Evolutionary conservation across 2,888 invertebrate species (phyloP).

Genomic region (Spilarctia lutea): DNA sequence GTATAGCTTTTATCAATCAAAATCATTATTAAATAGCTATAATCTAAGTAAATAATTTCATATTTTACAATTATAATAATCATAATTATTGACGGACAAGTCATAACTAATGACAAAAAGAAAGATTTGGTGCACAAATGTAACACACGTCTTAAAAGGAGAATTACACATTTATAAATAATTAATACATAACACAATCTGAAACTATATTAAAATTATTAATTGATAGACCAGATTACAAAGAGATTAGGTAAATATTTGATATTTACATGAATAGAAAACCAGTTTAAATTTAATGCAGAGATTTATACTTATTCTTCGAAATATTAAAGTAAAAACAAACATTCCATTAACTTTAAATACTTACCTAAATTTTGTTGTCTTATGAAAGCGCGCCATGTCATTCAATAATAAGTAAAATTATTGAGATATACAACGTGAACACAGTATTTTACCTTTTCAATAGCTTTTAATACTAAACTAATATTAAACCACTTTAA

Average conservation of each 20-base stretch:
- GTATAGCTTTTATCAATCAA: neutral
- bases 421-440: neutral
- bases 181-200: neutral
- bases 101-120: neutral
- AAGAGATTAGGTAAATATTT: neutral
- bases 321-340: neutral
- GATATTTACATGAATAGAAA: neutral
- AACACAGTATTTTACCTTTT: neutral
- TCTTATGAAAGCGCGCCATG: conserved; percentile 8
- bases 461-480: neutral
- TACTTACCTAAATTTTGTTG: conserved; percentile 36
- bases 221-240: neutral
- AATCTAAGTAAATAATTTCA: neutral
- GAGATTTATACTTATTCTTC: neutral
- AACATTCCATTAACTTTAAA: neutral
- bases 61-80: neutral
- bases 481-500: neutral
- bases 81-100: neutral
- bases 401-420: neutral
- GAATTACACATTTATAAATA: neutral
- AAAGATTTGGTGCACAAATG: neutral
- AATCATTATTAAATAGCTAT: neutral
- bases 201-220: neutral
- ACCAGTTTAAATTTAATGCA: neutral
- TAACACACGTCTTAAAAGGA: neutral